Evolutionary conservation across 2,113 vertebrate genomes (phyloP), one percentile per base, ranked within the genome.

Genomic region (Caranx ignobilis): DNA sequence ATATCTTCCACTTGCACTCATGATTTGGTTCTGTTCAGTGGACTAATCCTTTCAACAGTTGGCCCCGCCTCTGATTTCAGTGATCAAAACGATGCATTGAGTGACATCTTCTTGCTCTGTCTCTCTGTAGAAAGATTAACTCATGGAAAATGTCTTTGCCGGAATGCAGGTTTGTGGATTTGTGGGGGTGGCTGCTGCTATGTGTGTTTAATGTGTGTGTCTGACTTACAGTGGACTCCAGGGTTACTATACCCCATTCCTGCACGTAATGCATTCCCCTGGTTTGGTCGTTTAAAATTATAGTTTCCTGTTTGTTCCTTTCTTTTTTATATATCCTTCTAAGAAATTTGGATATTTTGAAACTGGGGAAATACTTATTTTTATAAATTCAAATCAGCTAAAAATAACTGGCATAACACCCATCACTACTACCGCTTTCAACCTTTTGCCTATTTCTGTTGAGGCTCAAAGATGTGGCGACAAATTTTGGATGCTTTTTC

Each of bases 111-210:
- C 64, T 66, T 54, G 69, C 60, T 56, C 69, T 73, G 15, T 68
- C 32, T 67, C 71, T 61, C 83, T 75, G 69, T 79, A 73, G 68
- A 75, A 77, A 84, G 86, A 92, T 92, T 83, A 91, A 90, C 78
- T 87, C 75, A 85, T 91, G 89, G 92, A 94, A 94, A 94, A 93
- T 87, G 82, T 87, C 74, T 84, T 75, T 52, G 81, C 50, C 34
- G 77, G 86, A 91, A 88, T 91, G 88, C 78, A 81, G 77, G 71
- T 90, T 83, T 87, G 85, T 74, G 65, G 68, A 63, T 71, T 71
- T 83, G 81, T 63, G 70, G 50, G 81, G 75, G 83, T 55, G 80
- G 79, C 45, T 54, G 55, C 50, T 81, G 67, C 71, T 59, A 74
- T 70, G 39, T 73, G 77, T 71, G 75, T 71, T 85, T 77, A 67